A percentile compares a stretch with the other conserved stretches of the same genome.
These are phyloP conservation scores for Lithophane semibrunnea DNA, from an alignment of 2,888 invertebrate species.

Conservation along the genomic window DNA sequence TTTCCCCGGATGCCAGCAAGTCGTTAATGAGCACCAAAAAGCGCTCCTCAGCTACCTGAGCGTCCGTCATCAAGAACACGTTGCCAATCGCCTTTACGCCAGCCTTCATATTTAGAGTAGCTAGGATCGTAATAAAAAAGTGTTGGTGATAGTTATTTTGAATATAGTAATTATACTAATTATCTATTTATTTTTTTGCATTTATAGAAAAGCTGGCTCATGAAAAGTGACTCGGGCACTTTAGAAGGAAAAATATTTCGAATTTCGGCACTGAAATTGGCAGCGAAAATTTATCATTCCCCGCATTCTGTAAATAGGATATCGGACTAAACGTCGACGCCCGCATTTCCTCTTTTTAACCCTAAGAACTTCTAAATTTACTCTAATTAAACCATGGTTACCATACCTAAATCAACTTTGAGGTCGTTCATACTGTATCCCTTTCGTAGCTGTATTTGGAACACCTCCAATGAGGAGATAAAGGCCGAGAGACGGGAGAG, in stretches of 20 bases:
- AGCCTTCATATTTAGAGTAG: slow-evolving; percentile 95
- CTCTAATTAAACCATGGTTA: neutral
- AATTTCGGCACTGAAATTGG: too few species aligned
- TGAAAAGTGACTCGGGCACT: neutral
- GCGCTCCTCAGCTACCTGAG: slow-evolving; percentile 97
- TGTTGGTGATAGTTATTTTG: neutral
- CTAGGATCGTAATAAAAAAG: slow-evolving; percentile 76
- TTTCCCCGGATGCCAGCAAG: slow-evolving; percentile 97
- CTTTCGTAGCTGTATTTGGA: slow-evolving; percentile 97
- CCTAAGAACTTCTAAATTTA: neutral
- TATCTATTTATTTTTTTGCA: neutral
- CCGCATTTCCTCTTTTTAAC: neutral
- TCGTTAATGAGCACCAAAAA: slow-evolving; percentile 98
- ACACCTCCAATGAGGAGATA: slow-evolving; percentile 97
- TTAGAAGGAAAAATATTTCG: too few species aligned
- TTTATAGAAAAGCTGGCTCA: neutral
- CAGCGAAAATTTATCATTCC: too few species aligned
- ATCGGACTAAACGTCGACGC: too few species aligned
- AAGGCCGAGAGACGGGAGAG: slow-evolving; percentile 96
- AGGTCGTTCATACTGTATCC: slow-evolving; percentile 96
- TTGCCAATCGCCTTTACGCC: slow-evolving; percentile 96
- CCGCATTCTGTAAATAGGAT: too few species aligned
- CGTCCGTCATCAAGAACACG: slow-evolving; percentile 98
- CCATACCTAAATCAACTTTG: slow-evolving; percentile 91
- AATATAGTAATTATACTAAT: neutral